A percentile compares a stretch with the other conserved stretches of the same genome.
These are phyloP conservation scores for Meta bourneti DNA, from an alignment of 2,888 invertebrate species.

Conservation along the genomic window DNA sequence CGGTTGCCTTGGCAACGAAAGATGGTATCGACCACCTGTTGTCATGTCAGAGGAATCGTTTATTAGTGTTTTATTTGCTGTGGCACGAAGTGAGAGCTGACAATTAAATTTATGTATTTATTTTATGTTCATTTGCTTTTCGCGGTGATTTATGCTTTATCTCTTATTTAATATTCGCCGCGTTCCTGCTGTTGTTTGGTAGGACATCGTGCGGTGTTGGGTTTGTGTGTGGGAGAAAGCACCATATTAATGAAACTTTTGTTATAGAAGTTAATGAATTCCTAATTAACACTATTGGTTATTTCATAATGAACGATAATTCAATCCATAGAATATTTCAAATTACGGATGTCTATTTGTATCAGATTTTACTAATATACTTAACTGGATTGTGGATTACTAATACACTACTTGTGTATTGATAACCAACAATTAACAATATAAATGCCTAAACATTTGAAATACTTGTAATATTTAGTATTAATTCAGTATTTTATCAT, in stretches of 20 bases:
- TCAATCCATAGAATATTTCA: too few relatives aligned
- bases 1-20: constrained; percentile 27
- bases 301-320: too few relatives aligned
- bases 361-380: too few relatives aligned
- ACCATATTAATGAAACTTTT: background rate
- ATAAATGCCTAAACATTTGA: too few relatives aligned
- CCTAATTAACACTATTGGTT: background rate
- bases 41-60: background rate
- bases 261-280: background rate
- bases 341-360: too few relatives aligned
- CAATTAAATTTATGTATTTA: constrained; percentile 5
- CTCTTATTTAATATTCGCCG: background rate
- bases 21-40: constrained; percentile 57
- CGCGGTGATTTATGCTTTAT: background rate
- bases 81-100: background rate
- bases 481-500: too few relatives aligned
- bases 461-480: too few relatives aligned
- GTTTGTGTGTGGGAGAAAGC: background rate
- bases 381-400: too few relatives aligned
- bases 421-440: too few relatives aligned
- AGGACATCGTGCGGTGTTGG: background rate
- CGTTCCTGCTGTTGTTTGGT: background rate
- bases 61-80: constrained; percentile 29
- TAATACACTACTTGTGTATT: too few relatives aligned
- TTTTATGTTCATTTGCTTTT: background rate